These are phyloP conservation scores for Xyliphius kryptos DNA, from an alignment of 2,113 vertebrate species.

Conservation along the genomic window DNA sequence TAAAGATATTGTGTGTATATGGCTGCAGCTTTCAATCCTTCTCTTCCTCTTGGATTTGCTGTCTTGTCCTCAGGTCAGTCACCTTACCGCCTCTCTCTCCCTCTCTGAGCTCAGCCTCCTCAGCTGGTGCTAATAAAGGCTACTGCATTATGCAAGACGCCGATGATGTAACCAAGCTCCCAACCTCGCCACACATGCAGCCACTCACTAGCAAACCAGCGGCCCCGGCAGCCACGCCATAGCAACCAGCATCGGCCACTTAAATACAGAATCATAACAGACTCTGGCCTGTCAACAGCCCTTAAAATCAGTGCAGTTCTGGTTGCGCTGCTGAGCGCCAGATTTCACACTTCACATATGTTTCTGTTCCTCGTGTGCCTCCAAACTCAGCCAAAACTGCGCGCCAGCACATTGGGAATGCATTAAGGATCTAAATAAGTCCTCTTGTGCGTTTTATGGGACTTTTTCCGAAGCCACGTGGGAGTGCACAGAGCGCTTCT, in stretches of 20 bases:
- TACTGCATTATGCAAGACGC: constrained; percentile 60
- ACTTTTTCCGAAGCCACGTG: neutral
- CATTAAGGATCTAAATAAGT: neutral
- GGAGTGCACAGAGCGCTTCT: no score
- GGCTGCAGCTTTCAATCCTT: neutral
- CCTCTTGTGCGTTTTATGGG: neutral
- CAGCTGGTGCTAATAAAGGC: constrained; percentile 65
- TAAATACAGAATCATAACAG: constrained; percentile 28
- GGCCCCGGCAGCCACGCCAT: constrained; percentile 22
- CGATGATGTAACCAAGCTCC: constrained; percentile 42
- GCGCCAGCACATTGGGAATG: constrained; percentile 1
- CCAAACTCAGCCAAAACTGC: no score
- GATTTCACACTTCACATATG: neutral
- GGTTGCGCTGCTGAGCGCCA: neutral
- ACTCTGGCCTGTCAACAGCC: neutral
- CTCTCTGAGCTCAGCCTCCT: constrained; percentile 56
- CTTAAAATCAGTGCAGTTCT: constrained; percentile 3
- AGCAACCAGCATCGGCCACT: constrained; percentile 20
- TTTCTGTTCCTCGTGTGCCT: neutral
- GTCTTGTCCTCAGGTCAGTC: constrained; percentile 37
- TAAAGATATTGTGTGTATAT: neutral
- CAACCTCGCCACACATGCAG: constrained; percentile 16
- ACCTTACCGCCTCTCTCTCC: constrained; percentile 4
- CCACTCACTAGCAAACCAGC: constrained; percentile 2
- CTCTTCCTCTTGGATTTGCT: neutral